Percentiles rank a stretch among this genome's conserved stretches.
Evolutionary conservation across 1,140 invertebrate genomes (phyloP).

Genomic region (Bombus balteatus): DNA sequence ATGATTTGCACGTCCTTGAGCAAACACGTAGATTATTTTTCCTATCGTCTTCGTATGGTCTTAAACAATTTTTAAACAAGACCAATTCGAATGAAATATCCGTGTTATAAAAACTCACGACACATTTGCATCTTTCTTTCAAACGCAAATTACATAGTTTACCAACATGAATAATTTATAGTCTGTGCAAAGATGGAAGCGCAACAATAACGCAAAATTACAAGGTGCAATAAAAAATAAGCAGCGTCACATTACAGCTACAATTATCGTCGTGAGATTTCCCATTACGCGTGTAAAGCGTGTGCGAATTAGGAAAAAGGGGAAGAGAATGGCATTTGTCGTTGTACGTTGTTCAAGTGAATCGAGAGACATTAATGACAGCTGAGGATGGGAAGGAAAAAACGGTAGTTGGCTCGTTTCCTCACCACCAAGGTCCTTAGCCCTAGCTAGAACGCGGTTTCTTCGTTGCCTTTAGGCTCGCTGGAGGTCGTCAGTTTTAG

Average conservation of each 20-base stretch:
- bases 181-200: neutral
- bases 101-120: too few relatives aligned
- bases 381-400: slow-evolving; percentile 53
- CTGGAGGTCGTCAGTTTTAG: slow-evolving; percentile 37
- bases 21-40: too few relatives aligned
- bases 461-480: slow-evolving; percentile 40
- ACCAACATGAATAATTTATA: neutral
- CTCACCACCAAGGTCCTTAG: slow-evolving; percentile 68
- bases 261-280: neutral
- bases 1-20: too few relatives aligned
- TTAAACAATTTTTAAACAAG: too few relatives aligned
- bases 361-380: slow-evolving; percentile 35
- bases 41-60: too few relatives aligned
- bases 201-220: neutral
- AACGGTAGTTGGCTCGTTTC: slow-evolving; percentile 61
- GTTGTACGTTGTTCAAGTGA: slow-evolving; percentile 7
- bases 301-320: neutral
- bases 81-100: too few relatives aligned
- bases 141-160: neutral
- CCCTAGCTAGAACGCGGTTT: slow-evolving; percentile 52
- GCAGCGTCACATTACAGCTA: neutral
- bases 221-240: neutral
- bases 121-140: too few relatives aligned
- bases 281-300: neutral
- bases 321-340: slow-evolving; percentile 8